Evolutionary conservation across 1,140 invertebrate genomes (phyloP).

Genomic region (Drosophila prosaltans): DNA sequence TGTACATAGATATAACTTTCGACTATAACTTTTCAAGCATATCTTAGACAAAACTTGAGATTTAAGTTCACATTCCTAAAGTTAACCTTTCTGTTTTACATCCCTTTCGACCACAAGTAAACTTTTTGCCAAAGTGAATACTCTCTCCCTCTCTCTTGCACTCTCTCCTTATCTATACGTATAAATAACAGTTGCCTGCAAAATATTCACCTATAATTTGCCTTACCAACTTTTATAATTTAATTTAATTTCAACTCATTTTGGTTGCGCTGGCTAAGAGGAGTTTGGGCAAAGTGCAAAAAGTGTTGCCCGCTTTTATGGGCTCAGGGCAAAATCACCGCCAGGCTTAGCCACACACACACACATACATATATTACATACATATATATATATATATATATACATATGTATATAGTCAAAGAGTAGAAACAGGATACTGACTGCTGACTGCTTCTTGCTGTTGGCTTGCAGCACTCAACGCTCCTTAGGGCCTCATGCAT

Average conservation of each 20-base stretch:
- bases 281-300: constrained; percentile 4
- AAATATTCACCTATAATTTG: constrained; percentile 50
- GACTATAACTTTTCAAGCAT: neutral
- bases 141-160: neutral
- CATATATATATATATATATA: constrained; percentile 24
- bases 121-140: constrained; percentile 19
- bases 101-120: neutral
- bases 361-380: constrained; percentile 33
- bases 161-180: neutral
- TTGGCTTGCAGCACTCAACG: constrained; percentile 59
- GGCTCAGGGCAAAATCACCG: constrained; percentile 48
- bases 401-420: neutral
- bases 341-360: constrained; percentile 25
- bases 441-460: constrained; percentile 9
- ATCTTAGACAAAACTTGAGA: constrained; percentile 3
- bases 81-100: neutral
- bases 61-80: constrained; percentile 4
- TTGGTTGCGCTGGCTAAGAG: constrained; percentile 17
- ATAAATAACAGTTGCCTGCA: constrained; percentile 16
- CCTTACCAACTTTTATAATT: constrained; percentile 53
- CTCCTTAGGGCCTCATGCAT: constrained; percentile 79
- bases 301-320: constrained; percentile 47
- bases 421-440: constrained; percentile 5
- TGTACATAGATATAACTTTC: neutral
- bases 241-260: constrained; percentile 68